Percentiles rank a stretch among this genome's conserved stretches.
phyloP scores from a whole-genome alignment of 2,888 invertebrate species.

The Drosophila imparisetae region DNA sequence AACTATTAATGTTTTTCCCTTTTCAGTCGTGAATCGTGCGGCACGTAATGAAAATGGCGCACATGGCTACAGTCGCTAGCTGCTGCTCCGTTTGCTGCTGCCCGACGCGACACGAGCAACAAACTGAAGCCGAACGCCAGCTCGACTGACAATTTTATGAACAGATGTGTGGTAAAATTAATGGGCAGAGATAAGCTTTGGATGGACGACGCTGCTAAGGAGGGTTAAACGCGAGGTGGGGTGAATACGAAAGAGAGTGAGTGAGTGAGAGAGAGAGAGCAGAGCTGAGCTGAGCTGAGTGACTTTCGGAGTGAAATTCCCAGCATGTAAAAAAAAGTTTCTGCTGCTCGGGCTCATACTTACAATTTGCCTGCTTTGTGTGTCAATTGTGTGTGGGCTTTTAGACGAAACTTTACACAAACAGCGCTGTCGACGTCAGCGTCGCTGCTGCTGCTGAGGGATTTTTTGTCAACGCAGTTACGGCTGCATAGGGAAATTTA shows the following conservation, averaged over 20 bases:
- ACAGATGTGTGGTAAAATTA: constrained; percentile 80
- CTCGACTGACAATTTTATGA: constrained; percentile 79
- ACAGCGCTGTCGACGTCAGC: constrained; percentile 30
- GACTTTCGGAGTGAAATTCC: constrained; percentile 1
- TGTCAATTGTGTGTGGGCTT: constrained; percentile 56
- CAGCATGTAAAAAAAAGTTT: not conserved
- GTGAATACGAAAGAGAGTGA: constrained; percentile 5
- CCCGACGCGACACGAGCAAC: constrained; percentile 57
- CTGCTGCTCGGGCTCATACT: not conserved
- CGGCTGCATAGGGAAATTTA: not conserved
- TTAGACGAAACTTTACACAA: constrained; percentile 48
- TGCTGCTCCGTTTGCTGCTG: constrained; percentile 34
- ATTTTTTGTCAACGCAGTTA: not conserved
- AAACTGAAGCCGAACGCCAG: constrained; percentile 73
- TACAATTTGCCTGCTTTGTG: constrained; percentile 40
- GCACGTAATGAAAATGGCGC: constrained; percentile 80
- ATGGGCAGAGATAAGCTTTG: constrained; percentile 79
- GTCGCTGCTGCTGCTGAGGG: constrained; percentile 11
- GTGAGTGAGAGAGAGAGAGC: constrained; percentile 7
- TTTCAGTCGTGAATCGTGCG: constrained; percentile 19
- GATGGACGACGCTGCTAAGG: constrained; percentile 34
- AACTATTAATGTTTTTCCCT: constrained; percentile 58
- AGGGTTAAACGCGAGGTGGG: constrained; percentile 58
- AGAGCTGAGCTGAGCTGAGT: not conserved
- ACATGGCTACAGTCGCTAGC: constrained; percentile 49